phyloP scores from a whole-genome alignment of 2,888 invertebrate species.

The Elysia crispata region DNA sequence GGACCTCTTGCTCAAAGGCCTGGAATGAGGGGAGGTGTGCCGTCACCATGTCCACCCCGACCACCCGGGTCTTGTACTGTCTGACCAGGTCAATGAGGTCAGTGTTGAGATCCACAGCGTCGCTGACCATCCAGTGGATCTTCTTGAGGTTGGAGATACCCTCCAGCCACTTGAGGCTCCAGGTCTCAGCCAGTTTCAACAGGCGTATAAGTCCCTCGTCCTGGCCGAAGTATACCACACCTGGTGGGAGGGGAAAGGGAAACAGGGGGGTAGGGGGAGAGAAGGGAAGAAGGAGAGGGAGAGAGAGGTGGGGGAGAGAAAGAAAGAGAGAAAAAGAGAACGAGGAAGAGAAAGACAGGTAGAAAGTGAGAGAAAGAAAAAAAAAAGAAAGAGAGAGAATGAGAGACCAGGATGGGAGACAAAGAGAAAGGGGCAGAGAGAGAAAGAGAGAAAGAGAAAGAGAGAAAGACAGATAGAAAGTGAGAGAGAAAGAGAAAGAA shows the following conservation, averaged over 20 bases:
- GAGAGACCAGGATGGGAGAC: background rate
- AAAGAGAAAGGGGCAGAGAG: background rate
- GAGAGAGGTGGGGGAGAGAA: too few species aligned
- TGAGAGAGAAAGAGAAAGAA: too few species aligned
- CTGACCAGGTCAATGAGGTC: background rate
- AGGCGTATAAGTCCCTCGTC: conserved; percentile 48
- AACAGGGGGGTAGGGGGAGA: too few species aligned
- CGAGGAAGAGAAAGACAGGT: too few species aligned
- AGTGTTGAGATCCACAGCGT: background rate
- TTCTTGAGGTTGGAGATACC: background rate
- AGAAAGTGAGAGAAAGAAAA: background rate
- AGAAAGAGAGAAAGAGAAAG: background rate
- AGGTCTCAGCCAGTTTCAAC: conserved; percentile 36
- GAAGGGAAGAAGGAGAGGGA: too few species aligned
- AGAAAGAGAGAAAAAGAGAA: too few species aligned
- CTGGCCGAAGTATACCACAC: conserved; percentile 65
- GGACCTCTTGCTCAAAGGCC: background rate
- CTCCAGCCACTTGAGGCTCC: background rate
- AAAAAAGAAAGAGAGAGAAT: background rate
- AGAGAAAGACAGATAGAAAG: background rate
- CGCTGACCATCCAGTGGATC: conserved; percentile 33
- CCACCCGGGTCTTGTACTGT: conserved; percentile 10
- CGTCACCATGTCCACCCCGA: background rate
- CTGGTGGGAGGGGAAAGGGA: background rate
- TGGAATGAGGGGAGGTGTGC: background rate